Evolutionary conservation across 2,797 vertebrate species (phyloP).

Genomic region (Mallotus villosus): DNA sequence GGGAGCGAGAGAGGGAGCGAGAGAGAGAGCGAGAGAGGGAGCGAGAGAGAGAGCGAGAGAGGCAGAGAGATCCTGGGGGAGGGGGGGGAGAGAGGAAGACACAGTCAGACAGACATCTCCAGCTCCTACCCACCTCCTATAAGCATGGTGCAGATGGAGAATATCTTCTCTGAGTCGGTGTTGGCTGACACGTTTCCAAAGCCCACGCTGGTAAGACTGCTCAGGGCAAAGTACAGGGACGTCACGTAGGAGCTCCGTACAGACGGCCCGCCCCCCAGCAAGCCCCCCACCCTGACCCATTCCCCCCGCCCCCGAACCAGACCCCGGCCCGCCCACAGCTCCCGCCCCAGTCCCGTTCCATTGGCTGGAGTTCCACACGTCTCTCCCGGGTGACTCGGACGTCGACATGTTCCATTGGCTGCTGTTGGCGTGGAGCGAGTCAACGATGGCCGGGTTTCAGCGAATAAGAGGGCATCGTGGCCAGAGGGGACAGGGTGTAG

Average conservation of each 20-base stretch:
- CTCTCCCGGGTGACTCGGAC: slow-evolving; percentile 31
- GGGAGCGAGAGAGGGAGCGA: background rate
- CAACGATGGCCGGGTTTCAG: slow-evolving; percentile 26
- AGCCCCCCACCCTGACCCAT: slow-evolving; percentile 14
- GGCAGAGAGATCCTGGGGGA: too few species aligned
- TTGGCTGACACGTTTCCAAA: slow-evolving; percentile 78
- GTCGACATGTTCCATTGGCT: slow-evolving; percentile 47
- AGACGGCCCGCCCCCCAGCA: slow-evolving; percentile 65
- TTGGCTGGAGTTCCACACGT: slow-evolving; percentile 48
- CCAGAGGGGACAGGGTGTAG: slow-evolving; percentile 58
- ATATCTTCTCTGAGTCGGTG: slow-evolving; percentile 75
- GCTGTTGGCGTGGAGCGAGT: slow-evolving; percentile 15
- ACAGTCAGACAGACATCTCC: background rate
- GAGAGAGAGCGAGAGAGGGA: background rate
- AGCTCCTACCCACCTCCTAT: slow-evolving; percentile 67
- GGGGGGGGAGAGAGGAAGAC: background rate
- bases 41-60: background rate
- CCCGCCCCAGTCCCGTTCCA: slow-evolving; percentile 43
- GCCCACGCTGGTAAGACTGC: slow-evolving; percentile 76
- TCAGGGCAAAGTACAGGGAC: slow-evolving; percentile 76
- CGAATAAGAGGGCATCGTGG: slow-evolving; percentile 46
- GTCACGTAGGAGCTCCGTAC: slow-evolving; percentile 74
- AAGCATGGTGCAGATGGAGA: slow-evolving; percentile 78
- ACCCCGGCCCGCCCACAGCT: background rate
- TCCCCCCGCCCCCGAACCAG: slow-evolving; percentile 12